phyloP scores from a whole-genome alignment of 2,113 vertebrate species.

The Myanophis thanlyinensis region DNA sequence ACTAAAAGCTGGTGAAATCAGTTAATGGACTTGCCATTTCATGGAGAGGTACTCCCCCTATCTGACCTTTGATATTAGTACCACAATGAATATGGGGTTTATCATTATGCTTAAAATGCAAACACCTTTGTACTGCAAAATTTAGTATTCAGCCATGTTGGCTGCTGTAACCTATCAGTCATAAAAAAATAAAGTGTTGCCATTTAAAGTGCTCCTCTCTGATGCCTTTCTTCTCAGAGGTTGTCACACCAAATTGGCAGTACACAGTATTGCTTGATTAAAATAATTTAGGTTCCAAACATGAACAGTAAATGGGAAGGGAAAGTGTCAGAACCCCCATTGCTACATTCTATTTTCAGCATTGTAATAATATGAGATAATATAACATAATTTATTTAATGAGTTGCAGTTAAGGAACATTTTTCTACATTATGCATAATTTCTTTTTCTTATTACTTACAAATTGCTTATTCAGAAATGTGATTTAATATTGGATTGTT shows the following conservation, averaged over 20 bases:
- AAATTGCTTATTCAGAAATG: constrained; percentile 68
- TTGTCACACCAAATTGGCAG: constrained; percentile 43
- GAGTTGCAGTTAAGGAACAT: constrained; percentile 74
- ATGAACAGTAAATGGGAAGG: constrained; percentile 57
- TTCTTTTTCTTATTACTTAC: constrained; percentile 77
- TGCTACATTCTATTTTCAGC: constrained; percentile 73
- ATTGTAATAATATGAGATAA: constrained; percentile 70
- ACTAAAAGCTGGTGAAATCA: not conserved
- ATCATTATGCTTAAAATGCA: not conserved
- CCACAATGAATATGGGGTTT: not conserved
- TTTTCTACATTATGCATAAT: constrained; percentile 68
- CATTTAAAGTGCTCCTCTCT: constrained; percentile 42
- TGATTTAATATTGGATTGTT: constrained; percentile 68
- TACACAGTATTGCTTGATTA: constrained; percentile 49
- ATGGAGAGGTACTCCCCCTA: not conserved
- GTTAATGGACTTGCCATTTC: not conserved
- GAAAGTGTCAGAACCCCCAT: constrained; percentile 71
- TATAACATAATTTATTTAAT: constrained; percentile 74
- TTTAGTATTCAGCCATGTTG: constrained; percentile 11
- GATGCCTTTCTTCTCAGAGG: constrained; percentile 45
- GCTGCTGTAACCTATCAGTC: constrained; percentile 47
- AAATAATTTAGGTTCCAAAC: constrained; percentile 62
- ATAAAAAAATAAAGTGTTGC: constrained; percentile 39
- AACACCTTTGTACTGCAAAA: not conserved
- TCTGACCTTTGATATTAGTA: not conserved